Evolutionary conservation across 2,797 vertebrate genomes (phyloP).

Genomic region (Halcyon badia): DNA sequence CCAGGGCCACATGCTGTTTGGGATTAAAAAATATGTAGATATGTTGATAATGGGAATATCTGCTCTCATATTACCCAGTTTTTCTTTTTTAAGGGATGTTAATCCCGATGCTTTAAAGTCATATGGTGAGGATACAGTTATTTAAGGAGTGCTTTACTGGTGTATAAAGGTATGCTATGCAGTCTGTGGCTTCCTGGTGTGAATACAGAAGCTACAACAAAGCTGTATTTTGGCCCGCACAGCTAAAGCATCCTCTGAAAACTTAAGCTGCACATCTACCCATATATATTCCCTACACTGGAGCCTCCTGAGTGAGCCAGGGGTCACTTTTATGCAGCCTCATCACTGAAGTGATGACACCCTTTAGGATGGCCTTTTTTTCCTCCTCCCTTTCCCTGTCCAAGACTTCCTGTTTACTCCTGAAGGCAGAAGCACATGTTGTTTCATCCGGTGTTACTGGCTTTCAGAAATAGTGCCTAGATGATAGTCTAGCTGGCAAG

Average conservation of each 20-base stretch:
- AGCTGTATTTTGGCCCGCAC: background rate
- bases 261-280: background rate
- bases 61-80: conserved; percentile 39
- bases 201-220: background rate
- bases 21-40: conserved; percentile 59
- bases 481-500: background rate
- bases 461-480: background rate
- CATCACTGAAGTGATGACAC: background rate
- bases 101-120: conserved; percentile 37
- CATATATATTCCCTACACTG: background rate
- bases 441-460: background rate
- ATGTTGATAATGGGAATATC: conserved; percentile 56
- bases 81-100: conserved; percentile 49
- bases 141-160: conserved; percentile 31
- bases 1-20: background rate
- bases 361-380: background rate
- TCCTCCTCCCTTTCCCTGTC: too few relatives aligned
- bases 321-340: background rate
- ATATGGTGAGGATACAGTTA: conserved; percentile 8
- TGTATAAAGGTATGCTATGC: background rate
- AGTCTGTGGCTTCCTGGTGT: background rate
- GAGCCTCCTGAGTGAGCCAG: background rate
- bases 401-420: background rate
- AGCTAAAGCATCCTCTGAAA: background rate
- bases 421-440: background rate